Percentiles rank a stretch among this genome's conserved stretches.
Conservation (phyloP, 2,888 invertebrate species). For the Pollenia angustigena region DNA sequence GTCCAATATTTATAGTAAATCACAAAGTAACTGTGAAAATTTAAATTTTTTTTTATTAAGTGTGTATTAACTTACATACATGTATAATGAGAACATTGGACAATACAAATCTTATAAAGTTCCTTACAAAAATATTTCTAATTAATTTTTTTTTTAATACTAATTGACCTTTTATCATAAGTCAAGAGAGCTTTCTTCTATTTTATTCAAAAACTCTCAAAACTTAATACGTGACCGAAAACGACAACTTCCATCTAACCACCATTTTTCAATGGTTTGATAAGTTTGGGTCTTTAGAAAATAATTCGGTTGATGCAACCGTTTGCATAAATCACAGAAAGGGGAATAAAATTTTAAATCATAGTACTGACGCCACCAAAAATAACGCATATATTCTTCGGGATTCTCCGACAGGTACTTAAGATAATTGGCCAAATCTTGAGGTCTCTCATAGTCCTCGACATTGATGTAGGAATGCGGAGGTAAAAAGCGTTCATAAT, state of each 20-base stretch:
- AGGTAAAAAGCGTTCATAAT: constrained; percentile 87
- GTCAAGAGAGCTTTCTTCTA: neutral
- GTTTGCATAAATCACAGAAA: constrained; percentile 81
- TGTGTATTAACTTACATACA: neutral
- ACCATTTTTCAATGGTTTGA: constrained; percentile 81
- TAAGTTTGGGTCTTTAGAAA: constrained; percentile 78
- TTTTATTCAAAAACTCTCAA: constrained; percentile 54
- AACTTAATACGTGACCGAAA: constrained; percentile 77
- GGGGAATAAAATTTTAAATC: constrained; percentile 81
- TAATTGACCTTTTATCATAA: too few relatives aligned
- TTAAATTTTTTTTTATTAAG: neutral
- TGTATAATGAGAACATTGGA: neutral
- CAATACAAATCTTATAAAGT: constrained; percentile 31
- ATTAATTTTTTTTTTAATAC: too few relatives aligned
- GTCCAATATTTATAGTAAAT: too few relatives aligned
- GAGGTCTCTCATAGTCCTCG: constrained; percentile 86
- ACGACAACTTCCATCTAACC: constrained; percentile 80
- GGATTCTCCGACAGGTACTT: constrained; percentile 83
- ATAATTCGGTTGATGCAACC: constrained; percentile 77
- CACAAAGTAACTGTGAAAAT: too few relatives aligned
- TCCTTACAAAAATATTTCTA: constrained; percentile 14
- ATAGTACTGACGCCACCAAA: constrained; percentile 87
- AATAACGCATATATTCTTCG: constrained; percentile 87
- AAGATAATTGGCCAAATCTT: constrained; percentile 86
- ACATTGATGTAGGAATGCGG: constrained; percentile 88